These are phyloP conservation scores for Hololepta plana DNA, from an alignment of 2,888 invertebrate genomes.

Conservation along the genomic window DNA sequence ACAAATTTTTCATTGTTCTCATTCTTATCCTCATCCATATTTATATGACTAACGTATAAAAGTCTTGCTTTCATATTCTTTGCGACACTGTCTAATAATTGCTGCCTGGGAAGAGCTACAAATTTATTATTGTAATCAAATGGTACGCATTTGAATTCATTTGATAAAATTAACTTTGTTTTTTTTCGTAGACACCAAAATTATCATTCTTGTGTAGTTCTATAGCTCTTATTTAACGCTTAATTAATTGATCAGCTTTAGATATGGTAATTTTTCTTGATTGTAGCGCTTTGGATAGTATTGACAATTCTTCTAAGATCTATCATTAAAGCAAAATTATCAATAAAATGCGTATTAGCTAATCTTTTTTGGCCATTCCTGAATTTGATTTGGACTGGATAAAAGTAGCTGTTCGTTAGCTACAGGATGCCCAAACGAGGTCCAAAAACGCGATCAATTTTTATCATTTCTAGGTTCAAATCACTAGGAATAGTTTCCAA, in stretches of 20 bases:
- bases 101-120: slow-evolving; percentile 4
- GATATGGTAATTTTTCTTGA: too few relatives aligned
- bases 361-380: slow-evolving; percentile 9
- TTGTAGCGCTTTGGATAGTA: slow-evolving; percentile 3
- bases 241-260: slow-evolving; percentile 5
- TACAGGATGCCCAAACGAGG: slow-evolving; percentile 9
- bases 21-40: slow-evolving; percentile 7
- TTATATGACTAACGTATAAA: slow-evolving; percentile 6
- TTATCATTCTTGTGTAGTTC: slow-evolving; percentile 4
- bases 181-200: slow-evolving; percentile 7
- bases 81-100: slow-evolving; percentile 7
- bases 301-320: slow-evolving; percentile 6
- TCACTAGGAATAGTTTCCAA: slow-evolving; percentile 6
- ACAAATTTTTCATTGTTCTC: slow-evolving; percentile 8
- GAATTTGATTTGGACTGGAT: slow-evolving; percentile 7
- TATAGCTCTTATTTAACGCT: slow-evolving; percentile 7
- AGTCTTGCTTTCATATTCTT: slow-evolving; percentile 6
- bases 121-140: slow-evolving; percentile 5
- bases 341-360: slow-evolving; percentile 6
- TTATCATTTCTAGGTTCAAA: slow-evolving; percentile 7
- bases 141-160: slow-evolving; percentile 6
- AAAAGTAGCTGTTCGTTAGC: slow-evolving; percentile 6
- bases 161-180: slow-evolving; percentile 6
- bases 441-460: slow-evolving; percentile 9
- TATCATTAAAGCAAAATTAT: slow-evolving; percentile 3